A percentile compares a stretch with the other conserved stretches of the same genome.
Evolutionary conservation across 2,888 invertebrate genomes (phyloP).

Genomic region (Apoda limacodes): DNA sequence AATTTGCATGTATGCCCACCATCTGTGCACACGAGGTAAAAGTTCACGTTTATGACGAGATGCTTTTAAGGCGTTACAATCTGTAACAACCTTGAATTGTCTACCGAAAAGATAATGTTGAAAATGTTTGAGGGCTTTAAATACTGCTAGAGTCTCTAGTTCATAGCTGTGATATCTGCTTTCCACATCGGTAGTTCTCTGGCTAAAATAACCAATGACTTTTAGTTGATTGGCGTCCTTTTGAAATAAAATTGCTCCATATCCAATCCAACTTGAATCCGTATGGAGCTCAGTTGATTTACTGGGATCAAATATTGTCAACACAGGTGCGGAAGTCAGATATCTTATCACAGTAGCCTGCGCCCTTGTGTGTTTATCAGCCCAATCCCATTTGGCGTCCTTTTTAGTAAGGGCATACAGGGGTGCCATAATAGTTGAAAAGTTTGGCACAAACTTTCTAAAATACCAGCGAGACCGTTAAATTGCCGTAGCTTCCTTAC

Average conservation of each 20-base stretch:
- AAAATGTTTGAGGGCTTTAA: conserved; percentile 24
- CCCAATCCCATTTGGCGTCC: conserved; percentile 11
- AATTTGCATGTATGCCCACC: conserved; percentile 28
- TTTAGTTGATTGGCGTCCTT: conserved; percentile 11
- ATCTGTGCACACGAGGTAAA: conserved; percentile 23
- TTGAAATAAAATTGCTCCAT: conserved; percentile 17
- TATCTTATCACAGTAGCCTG: conserved; percentile 10
- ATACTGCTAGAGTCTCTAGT: conserved; percentile 20
- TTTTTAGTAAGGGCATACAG: conserved; percentile 15
- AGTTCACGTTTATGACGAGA: conserved; percentile 25
- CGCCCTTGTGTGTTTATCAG: conserved; percentile 6
- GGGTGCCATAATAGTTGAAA: conserved; percentile 11
- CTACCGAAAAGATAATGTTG: conserved; percentile 22
- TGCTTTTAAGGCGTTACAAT: conserved; percentile 27
- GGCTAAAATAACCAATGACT: conserved; percentile 17
- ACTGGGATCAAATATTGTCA: conserved; percentile 16
- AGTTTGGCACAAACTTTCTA: conserved; percentile 12
- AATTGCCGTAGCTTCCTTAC: conserved; percentile 21
- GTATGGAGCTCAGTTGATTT: conserved; percentile 10
- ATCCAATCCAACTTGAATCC: conserved; percentile 22
- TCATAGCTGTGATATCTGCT: conserved; percentile 22
- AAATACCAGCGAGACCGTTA: conserved; percentile 18
- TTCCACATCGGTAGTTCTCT: conserved; percentile 17
- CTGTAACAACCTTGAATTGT: conserved; percentile 19
- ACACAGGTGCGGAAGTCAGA: conserved; percentile 14